Percentiles rank a stretch among this genome's conserved stretches.
Evolutionary conservation across 2,797 vertebrate species (phyloP).

Genomic region (Myiothlypis chrysogaster): DNA sequence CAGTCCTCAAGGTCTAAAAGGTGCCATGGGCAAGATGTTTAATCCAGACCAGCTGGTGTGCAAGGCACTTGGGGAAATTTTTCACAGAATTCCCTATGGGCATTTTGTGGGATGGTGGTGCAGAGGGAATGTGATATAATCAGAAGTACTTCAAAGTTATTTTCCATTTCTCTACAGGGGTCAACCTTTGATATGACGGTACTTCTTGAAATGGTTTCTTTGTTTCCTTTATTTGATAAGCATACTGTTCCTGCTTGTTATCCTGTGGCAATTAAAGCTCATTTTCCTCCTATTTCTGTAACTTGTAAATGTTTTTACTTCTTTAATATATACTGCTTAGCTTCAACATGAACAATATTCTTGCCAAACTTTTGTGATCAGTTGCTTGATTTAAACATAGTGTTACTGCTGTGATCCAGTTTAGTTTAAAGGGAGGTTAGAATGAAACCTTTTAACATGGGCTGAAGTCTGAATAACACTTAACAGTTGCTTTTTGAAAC

Average conservation of each 20-base stretch:
- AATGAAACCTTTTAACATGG: neutral
- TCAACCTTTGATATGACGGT: neutral
- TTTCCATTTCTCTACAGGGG: neutral
- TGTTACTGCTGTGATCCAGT: neutral
- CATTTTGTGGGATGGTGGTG: neutral
- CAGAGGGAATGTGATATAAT: neutral
- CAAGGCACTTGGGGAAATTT: constrained; percentile 31
- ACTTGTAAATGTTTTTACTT: neutral
- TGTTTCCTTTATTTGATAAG: neutral
- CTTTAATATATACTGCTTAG: neutral
- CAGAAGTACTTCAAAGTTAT: constrained; percentile 8
- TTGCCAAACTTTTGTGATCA: neutral
- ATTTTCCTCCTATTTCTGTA: neutral
- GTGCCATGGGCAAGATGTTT: constrained; percentile 13
- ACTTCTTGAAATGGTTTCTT: neutral
- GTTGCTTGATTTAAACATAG: neutral
- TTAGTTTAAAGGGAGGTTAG: neutral
- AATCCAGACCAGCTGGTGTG: constrained; percentile 43
- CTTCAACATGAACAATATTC: neutral
- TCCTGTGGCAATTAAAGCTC: neutral
- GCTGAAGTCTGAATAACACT: neutral
- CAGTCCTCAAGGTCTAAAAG: neutral
- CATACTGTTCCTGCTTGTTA: neutral
- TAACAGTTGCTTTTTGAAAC: neutral
- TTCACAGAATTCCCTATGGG: constrained; percentile 24